Base-by-base conservation (phyloP, 1,140 invertebrate species). In the Zaprionus inermis region DNA sequence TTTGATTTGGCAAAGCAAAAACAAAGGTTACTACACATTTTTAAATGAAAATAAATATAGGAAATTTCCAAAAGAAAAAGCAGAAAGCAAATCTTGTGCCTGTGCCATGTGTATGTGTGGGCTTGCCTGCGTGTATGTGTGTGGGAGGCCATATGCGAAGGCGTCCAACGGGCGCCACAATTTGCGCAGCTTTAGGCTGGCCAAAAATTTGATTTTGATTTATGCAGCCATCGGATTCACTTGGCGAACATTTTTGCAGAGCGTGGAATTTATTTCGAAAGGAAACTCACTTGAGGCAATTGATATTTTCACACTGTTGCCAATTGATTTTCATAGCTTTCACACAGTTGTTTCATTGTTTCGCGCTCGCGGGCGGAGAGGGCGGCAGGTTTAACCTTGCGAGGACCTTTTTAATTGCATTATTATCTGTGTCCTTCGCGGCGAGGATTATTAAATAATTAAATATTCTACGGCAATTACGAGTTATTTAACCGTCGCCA, bases 101-200 rank as follows among this genome's bases (percentile, higher is more conserved):
- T 28, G 3, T 28, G 5, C 24, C 52, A 41, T 34, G 46, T 30
- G 46, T 64, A 32, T 22, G 44, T 30, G 60, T 56, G 28, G 11
- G 55, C 38, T 38, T 81, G 51, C 66, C 54, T 34, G 57, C 49
- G 41, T 57, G 52, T 58, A 24, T 36, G 20, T 59, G 70, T 57
- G 58, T 57, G 66, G 58, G 52, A 63, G 70, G 79, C 79, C 79
- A 71, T 61, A 82, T 76, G 81, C 64, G 79, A 65, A 59, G 58
- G 77, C 77, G 77, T 58, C 76, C 54, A 64, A 41, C 44, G 76
- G 80, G 77, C 76, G 81, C 77, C 81, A 73, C 68, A 77, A 79
- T 84, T 83, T 80, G 81, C 81, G 77, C 81, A 83, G 81, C 79
- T 75, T 80, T 73, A 44, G 79, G 68, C 70, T 67, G 55, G 60